Conservation (phyloP, 2,888 invertebrate species). For the Diaphora mendica region DNA sequence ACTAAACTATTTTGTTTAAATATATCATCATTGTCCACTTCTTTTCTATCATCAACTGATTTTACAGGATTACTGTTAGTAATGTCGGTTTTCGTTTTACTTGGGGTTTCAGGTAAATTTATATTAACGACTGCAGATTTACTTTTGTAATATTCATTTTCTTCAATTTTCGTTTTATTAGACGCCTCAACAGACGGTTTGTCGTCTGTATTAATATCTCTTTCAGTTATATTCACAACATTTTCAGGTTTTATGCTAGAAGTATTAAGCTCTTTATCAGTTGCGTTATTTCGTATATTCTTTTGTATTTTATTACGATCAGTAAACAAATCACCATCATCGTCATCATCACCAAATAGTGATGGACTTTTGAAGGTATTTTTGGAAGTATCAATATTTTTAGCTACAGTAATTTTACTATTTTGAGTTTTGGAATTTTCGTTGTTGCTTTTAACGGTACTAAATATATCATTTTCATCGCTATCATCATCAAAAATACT, state of each 20-base stretch:
- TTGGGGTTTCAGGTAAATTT: not conserved
- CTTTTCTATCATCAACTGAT: not conserved
- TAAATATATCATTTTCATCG: conserved; percentile 66
- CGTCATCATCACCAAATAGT: conserved; percentile 70
- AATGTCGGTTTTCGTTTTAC: not conserved
- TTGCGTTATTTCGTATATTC: not conserved
- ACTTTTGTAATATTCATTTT: not conserved
- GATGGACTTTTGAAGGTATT: conserved; percentile 51
- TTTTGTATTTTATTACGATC: conserved; percentile 20
- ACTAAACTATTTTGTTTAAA: not conserved
- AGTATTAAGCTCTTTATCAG: conserved; percentile 5
- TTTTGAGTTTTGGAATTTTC: conserved; percentile 26
- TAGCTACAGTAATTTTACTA: too few relatives aligned
- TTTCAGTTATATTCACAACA: not conserved
- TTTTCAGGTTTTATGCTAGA: not conserved
- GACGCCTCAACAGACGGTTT: not conserved
- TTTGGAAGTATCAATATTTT: conserved; percentile 21
- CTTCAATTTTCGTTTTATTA: not conserved
- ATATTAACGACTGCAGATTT: not conserved
- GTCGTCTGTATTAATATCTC: not conserved
- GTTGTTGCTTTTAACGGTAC: conserved; percentile 41
- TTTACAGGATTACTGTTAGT: not conserved
- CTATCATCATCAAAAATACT: conserved; percentile 70
- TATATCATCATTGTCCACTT: not conserved
- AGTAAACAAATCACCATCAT: conserved; percentile 52